Base-by-base conservation (phyloP, 1,140 invertebrate genomes). In the Bombus confusus region DNA sequence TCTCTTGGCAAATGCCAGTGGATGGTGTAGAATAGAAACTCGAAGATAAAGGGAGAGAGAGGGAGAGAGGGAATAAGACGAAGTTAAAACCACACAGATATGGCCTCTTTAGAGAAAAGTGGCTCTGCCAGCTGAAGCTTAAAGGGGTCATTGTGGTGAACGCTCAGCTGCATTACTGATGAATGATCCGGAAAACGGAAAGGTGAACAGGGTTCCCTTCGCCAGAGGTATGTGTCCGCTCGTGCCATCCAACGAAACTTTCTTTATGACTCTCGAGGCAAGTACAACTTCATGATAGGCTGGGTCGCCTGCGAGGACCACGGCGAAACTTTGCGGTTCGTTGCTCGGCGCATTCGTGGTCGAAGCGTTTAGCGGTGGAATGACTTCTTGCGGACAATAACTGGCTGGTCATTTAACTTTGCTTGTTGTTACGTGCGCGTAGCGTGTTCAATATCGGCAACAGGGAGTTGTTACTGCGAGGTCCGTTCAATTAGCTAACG, bases 371-470 rank as follows among this genome's bases (percentile, higher is more conserved):
- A 84, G 62, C 57, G 31, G 39, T 43, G 47, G 13, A 69, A 87
- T 79, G 88, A 85, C 82, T 79, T 87, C 78, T 87, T 62, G 71
- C 37, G 43, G 69, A 79, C 75, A 74, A 86, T 90, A 87, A 90
- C 85, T 71, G 77, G 28, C 37, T 28, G 66, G 43, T 68, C 57
- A 76, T 85, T 90, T 52, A 76, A 73, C 68, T 85, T 86, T 89
- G 37, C 10, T 75, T 64, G 75, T 66, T 72, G 39, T 25, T 76
- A 69, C 57, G 18, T 62, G 57, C 64, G 22, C 43, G 64, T 71
- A 31, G 43, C 18, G 47, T 52, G 47, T 52, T 52, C 64, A n/a
- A 64, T 57, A 37, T 47, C 39, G 52, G 28, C 39, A 71, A 22
- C 41, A 62, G 3, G 6, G 43, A 10, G 31, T 1, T n/a, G 57